A percentile compares a stretch with the other conserved stretches of the same genome.
Conservation (phyloP, 2,113 vertebrate species). For the Patagioenas fasciata region DNA sequence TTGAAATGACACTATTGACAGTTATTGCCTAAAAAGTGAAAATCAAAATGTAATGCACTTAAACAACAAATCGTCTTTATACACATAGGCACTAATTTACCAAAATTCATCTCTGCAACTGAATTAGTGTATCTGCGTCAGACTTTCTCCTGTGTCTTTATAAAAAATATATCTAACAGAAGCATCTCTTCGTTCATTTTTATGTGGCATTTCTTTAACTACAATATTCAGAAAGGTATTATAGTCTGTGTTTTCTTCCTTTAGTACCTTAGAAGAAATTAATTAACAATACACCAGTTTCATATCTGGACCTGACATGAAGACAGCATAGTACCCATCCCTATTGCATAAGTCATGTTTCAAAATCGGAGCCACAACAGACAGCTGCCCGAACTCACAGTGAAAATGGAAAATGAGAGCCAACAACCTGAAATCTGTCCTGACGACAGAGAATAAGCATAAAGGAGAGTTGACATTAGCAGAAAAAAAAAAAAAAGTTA, state of each 20-base stretch:
- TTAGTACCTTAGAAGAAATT: not conserved
- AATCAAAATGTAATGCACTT: conserved; percentile 57
- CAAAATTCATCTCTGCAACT: not conserved
- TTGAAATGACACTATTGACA: conserved; percentile 54
- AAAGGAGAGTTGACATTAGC: not conserved
- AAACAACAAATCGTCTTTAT: not conserved
- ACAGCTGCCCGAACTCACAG: not conserved
- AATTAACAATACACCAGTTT: not conserved
- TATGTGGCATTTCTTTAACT: not conserved
- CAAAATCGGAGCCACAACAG: accelerated
- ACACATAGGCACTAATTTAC: not conserved
- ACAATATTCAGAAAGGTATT: not conserved
- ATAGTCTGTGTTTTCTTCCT: not conserved
- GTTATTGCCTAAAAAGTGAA: conserved; percentile 52
- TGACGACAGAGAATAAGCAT: not conserved
- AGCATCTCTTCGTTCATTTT: not conserved
- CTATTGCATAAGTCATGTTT: not conserved
- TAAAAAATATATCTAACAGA: not conserved
- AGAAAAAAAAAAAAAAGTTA: not conserved
- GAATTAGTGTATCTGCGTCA: not conserved
- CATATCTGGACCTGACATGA: not conserved
- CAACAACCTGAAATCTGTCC: not conserved
- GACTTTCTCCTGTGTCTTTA: not conserved
- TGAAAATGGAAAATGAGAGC: not conserved
- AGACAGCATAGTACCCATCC: not conserved